Evolutionary conservation across 2,113 vertebrate species (phyloP).

Genomic region (Paramisgurnus dabryanus): DNA sequence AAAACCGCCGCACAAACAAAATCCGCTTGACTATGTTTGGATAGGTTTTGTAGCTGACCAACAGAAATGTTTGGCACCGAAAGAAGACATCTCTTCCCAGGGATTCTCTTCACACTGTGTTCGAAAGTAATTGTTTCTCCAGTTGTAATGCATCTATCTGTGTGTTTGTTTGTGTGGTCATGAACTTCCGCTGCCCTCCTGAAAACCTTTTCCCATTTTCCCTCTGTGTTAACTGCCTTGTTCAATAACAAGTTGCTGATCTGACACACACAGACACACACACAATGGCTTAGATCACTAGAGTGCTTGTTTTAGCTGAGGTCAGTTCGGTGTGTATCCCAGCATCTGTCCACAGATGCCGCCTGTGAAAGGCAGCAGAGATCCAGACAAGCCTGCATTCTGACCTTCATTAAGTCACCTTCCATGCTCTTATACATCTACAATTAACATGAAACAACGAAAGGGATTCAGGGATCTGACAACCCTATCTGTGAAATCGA

Average conservation of each 20-base stretch:
- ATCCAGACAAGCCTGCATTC: background rate
- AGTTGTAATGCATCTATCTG: constrained; percentile 23
- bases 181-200: constrained; percentile 33
- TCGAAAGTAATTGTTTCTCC: constrained; percentile 35
- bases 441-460: background rate
- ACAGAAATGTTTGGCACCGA: constrained; percentile 4
- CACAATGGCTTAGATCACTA: background rate
- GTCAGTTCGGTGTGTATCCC: background rate
- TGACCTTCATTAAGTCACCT: background rate
- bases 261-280: background rate
- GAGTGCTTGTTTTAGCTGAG: background rate
- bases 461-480: background rate
- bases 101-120: constrained; percentile 11
- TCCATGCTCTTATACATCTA: background rate
- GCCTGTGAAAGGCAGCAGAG: background rate
- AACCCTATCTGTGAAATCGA: background rate
- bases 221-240: constrained; percentile 17
- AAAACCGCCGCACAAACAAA: too few species aligned
- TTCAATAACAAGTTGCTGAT: constrained; percentile 5
- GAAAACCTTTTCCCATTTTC: constrained; percentile 11
- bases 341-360: constrained; percentile 1
- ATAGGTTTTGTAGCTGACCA: background rate
- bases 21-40: background rate
- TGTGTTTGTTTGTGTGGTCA: constrained; percentile 25
- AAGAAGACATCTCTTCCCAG: constrained; percentile 9